Base-by-base conservation (phyloP, 2,797 vertebrate genomes). In the Gymnocypris eckloni region DNA sequence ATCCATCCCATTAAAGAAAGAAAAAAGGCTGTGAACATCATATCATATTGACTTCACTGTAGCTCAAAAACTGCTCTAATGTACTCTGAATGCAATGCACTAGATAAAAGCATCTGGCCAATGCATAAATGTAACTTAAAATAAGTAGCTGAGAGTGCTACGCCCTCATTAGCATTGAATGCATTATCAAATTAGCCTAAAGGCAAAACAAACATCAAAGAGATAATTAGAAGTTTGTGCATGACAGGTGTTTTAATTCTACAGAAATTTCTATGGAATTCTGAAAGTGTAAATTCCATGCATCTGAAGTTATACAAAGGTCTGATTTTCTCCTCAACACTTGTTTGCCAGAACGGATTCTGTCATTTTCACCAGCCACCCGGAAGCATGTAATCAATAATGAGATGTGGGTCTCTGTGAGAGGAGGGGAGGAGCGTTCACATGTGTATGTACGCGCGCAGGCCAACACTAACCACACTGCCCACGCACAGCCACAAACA, bases 161-260 rank as follows among this genome's bases (percentile, higher is more conserved):
- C 13, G 28, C 39, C 18, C 43, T 67, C 43, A 80, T 67, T 80
- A 67, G 59, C 15, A 50, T 28, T 79, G 59, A 78, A 78, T 41
- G 78, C 43, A 80, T 80, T 48, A 80, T 37, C 61, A 80, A 80
- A 80, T 67, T 25, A 67, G 78, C 61, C 77, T 79, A 25, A 79
- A 43, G n/a, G 76, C 76, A 25, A 61, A 41, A 48, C 11, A 37
- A 80, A 67, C 61, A 67, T 66, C 33, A 25, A 67, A 28, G 41
- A 43, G 77, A 79, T n/a, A 28, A 64, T 45, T 11, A 43, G n/a
- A 41, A 22, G 71, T 50, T 16, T 73, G 43, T 16, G n/a, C 13
- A 73, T 8, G 13, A 28, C 43, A 48, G 6, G 43, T 43, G 43
- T 50, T 28, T 73, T n/a, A 48, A 10, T 28, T 28, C 13, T 39